Evolutionary conservation across 2,113 vertebrate species (phyloP).

Genomic region (Dasypus novemcinctus): DNA sequence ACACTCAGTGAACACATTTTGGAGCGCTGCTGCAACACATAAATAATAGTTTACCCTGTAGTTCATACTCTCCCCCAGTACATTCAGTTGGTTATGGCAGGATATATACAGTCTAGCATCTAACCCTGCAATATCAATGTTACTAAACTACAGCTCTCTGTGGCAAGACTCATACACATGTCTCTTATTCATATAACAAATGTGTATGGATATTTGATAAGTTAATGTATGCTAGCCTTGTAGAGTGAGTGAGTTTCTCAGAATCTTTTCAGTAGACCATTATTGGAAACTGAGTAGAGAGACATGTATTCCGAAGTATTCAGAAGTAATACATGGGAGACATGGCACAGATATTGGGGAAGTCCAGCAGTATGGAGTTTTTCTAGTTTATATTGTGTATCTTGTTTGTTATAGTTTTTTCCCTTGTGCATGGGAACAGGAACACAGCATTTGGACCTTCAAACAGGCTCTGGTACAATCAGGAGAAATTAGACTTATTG

Average conservation of each 20-base stretch:
- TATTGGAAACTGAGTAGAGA: background rate
- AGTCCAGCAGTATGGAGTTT: background rate
- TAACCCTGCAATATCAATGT: too few species aligned
- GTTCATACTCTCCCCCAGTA: too few species aligned
- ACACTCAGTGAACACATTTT: too few species aligned
- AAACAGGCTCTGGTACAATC: background rate
- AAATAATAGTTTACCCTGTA: too few species aligned
- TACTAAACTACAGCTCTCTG: fast-evolving
- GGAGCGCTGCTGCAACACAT: too few species aligned
- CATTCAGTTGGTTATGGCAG: too few species aligned
- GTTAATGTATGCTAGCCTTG: background rate
- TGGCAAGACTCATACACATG: fast-evolving
- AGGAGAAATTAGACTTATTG: background rate
- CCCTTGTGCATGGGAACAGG: fast-evolving
- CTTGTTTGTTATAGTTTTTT: background rate
- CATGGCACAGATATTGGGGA: fast-evolving
- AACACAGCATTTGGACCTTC: background rate
- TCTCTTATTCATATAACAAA: background rate
- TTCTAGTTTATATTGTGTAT: background rate
- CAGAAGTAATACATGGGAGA: background rate
- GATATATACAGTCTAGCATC: too few species aligned
- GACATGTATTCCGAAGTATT: background rate
- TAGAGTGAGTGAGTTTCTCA: background rate
- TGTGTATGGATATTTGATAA: background rate
- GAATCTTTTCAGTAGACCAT: background rate